Percentiles rank a stretch among this genome's conserved stretches.
Evolutionary conservation across 23 tunicate genomes (phyloP).

Genomic region (Trididemnum nubilum): DNA sequence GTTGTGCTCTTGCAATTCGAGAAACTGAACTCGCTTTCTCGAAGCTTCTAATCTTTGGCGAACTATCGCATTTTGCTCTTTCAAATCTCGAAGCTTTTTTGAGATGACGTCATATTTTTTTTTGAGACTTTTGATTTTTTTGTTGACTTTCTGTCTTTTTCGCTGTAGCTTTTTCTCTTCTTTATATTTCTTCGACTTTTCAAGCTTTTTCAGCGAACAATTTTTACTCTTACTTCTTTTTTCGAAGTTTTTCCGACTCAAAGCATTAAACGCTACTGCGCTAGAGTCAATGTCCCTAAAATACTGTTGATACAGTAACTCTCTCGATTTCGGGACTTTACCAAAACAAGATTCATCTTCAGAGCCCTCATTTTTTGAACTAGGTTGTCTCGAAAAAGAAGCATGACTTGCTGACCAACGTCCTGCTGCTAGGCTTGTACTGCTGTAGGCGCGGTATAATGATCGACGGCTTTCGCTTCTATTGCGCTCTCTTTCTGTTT

Average conservation of each 20-base stretch:
- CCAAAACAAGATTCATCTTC: neutral
- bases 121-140: neutral
- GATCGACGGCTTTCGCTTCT: too few relatives aligned
- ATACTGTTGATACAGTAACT: conserved; percentile 10
- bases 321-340: neutral
- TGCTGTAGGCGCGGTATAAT: too few relatives aligned
- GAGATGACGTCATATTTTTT: neutral
- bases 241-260: neutral
- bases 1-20: conserved; percentile 13
- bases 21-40: neutral
- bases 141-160: neutral
- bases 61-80: neutral
- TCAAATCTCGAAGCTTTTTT: neutral
- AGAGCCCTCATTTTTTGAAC: neutral
- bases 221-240: neutral
- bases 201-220: neutral
- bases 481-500: too few relatives aligned
- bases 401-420: too few relatives aligned
- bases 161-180: neutral
- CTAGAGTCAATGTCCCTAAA: neutral
- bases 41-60: neutral
- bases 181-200: neutral
- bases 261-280: neutral
- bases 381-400: neutral
- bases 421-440: too few relatives aligned